Evolutionary conservation across 2,113 vertebrate genomes (phyloP), one percentile per base, ranked within the genome.

Genomic region (Heterotis niloticus): DNA sequence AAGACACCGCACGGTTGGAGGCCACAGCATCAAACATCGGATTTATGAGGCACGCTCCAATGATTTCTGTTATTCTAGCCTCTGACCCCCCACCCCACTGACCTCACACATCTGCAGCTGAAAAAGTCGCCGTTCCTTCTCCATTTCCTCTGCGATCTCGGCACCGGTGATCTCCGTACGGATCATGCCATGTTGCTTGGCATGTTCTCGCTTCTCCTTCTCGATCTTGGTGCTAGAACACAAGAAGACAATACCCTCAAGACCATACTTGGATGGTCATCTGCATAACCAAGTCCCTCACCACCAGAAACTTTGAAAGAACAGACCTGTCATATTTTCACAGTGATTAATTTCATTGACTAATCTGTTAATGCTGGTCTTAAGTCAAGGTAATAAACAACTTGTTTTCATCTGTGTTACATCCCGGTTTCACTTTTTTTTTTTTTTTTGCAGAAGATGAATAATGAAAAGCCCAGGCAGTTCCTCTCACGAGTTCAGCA

Each of bases 81-180:
- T 44, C 17, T 16, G n/a, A 76, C 34, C 29, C 75, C 54, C 0
- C 5, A 26, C 51, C 75, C 16, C 72, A 71, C 83, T 76, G 75
- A 96, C 95, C 85, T 96, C 94, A 74, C 94, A 96, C 95, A 96
- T 96, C 81, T 96, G 94, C 1, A 96, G 90, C 85, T 96, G 95
- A 81, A 96, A 96, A 0, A 96, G 90, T 0, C 95, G 83, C 23
- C 95, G 86, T 76, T 96, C 95, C 79, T 96, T 95, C 85, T 96
- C 95, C 95, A 96, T 96, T 23, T 96, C 95, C 81, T 96, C 95
- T 0, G 95, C 95, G 0, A 96, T 96, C 88, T 96, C 95, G 0
- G 95, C 95, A 9, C 95, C 95, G 0, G 95, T 96, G 76, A 96
- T 96, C 87, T 96, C 95, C 0, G 94, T 96, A 52, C 95, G 91